Conservation (phyloP, 2,888 invertebrate genomes). For the Syrphus vitripennis region DNA sequence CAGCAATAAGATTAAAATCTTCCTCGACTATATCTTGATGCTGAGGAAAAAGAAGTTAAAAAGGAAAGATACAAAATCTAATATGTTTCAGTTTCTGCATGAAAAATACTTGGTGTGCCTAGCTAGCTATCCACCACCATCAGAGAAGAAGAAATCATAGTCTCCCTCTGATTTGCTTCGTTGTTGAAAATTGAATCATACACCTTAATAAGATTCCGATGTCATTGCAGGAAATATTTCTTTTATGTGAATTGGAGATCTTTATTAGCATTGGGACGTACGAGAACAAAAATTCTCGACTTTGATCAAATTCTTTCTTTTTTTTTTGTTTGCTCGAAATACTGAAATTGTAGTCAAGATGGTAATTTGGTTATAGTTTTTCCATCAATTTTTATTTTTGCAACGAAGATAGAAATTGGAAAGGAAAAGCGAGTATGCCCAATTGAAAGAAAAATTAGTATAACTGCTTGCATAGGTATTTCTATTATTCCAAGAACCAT, state of each 20-base stretch:
- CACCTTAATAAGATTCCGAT: conserved; percentile 61
- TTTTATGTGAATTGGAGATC: conserved; percentile 16
- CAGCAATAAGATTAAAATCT: conserved; percentile 41
- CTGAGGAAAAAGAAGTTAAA: neutral
- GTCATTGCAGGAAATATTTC: conserved; percentile 59
- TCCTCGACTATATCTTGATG: neutral
- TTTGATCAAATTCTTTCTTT: neutral
- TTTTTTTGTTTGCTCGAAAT: neutral
- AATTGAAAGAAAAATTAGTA: neutral
- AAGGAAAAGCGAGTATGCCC: no score
- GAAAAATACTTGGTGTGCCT: neutral
- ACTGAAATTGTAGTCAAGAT: neutral
- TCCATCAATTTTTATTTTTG: neutral
- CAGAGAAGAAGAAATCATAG: neutral
- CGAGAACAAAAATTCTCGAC: neutral
- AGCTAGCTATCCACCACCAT: no score
- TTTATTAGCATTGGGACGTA: conserved; percentile 48
- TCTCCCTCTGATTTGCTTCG: conserved; percentile 15
- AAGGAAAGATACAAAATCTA: conserved; percentile 2
- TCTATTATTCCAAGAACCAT: no score
- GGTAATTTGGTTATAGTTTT: neutral
- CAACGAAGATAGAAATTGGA: neutral
- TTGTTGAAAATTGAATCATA: conserved; percentile 57
- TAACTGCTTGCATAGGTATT: no score
- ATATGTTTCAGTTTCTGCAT: conserved; percentile 22